These are phyloP conservation scores for Prenolepis imparis DNA, from an alignment of 2,888 invertebrate genomes.

Conservation along the genomic window DNA sequence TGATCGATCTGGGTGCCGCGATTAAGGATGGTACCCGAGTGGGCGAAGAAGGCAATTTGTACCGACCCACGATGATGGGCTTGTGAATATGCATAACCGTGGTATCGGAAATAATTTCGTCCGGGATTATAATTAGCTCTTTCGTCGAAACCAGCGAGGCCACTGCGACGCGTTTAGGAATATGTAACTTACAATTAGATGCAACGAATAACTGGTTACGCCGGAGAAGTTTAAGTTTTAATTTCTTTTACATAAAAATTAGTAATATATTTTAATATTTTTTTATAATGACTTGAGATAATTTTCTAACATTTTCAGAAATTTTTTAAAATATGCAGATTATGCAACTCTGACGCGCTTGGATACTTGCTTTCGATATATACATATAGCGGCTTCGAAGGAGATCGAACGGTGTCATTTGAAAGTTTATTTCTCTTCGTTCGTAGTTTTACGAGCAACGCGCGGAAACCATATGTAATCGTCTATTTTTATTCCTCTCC, in stretches of 20 bases:
- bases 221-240: neutral
- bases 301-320: neutral
- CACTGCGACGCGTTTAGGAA: constrained; percentile 3
- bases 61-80: constrained; percentile 52
- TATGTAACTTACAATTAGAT: neutral
- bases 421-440: constrained; percentile 48
- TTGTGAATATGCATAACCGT: constrained; percentile 15
- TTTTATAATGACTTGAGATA: neutral
- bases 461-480: constrained; percentile 27
- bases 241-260: neutral
- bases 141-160: neutral
- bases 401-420: constrained; percentile 44
- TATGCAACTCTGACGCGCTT: neutral
- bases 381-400: neutral
- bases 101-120: constrained; percentile 51
- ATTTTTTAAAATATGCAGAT: neutral
- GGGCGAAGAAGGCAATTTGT: constrained; percentile 68
- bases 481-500: constrained; percentile 55
- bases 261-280: neutral
- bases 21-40: constrained; percentile 63
- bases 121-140: constrained; percentile 56
- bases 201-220: neutral
- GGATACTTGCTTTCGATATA: neutral
- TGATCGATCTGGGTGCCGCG: constrained; percentile 73
- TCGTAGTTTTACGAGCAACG: constrained; percentile 50